Evolutionary conservation across 1,140 invertebrate species (phyloP).

Genomic region (Eurosta solidaginis): DNA sequence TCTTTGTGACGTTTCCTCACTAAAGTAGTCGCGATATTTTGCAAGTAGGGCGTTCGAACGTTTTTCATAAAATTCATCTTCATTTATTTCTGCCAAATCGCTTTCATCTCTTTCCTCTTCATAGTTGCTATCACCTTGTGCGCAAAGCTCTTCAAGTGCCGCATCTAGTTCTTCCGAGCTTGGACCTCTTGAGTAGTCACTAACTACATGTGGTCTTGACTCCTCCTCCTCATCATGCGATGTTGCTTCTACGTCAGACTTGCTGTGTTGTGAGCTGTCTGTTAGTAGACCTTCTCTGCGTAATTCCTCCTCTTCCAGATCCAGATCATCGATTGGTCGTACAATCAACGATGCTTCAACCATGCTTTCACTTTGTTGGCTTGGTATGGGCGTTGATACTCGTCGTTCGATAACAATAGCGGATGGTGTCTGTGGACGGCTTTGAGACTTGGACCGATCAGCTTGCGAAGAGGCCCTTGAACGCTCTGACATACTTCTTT

Average conservation of each 20-base stretch:
- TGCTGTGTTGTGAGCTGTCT: slow-evolving; percentile 61
- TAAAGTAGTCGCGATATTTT: neutral
- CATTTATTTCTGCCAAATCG: neutral
- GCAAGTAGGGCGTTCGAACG: neutral
- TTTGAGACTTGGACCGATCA: slow-evolving; percentile 62
- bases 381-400: slow-evolving; percentile 64
- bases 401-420: slow-evolving; percentile 66
- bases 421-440: slow-evolving; percentile 64
- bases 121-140: neutral
- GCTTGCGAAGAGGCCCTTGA: slow-evolving; percentile 63
- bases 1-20: slow-evolving; percentile 17
- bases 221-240: slow-evolving; percentile 41
- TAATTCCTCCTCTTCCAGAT: slow-evolving; percentile 53
- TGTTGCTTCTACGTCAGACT: slow-evolving; percentile 56
- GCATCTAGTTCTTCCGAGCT: slow-evolving; percentile 51
- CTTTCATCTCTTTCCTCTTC: neutral
- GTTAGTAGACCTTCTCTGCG: slow-evolving; percentile 52
- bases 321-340: slow-evolving; percentile 58
- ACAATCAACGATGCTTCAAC: slow-evolving; percentile 65
- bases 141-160: slow-evolving; percentile 35
- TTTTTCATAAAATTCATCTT: neutral
- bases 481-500: slow-evolving; percentile 63
- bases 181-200: slow-evolving; percentile 46
- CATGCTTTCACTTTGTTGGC: slow-evolving; percentile 59
- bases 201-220: slow-evolving; percentile 38